Conservation (phyloP, 2,113 vertebrate species). For the Galemys pyrenaicus region DNA sequence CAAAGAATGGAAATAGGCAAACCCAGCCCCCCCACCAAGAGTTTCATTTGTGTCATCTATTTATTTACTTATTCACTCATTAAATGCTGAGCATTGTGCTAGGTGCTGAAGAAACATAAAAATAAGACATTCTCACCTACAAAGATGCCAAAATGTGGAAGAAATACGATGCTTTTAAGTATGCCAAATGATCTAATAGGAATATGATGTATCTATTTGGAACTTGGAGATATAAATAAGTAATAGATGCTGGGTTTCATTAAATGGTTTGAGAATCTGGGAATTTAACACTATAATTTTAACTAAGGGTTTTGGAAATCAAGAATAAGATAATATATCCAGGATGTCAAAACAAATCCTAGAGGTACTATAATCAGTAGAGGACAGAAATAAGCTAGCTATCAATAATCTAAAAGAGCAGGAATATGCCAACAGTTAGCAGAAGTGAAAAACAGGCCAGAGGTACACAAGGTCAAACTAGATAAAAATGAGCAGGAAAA, state of each 20-base stretch:
- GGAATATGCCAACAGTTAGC: neutral
- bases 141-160: conserved; percentile 18
- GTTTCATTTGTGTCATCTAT: neutral
- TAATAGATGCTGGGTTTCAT: neutral
- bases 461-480: neutral
- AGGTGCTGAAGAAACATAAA: neutral
- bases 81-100: neutral
- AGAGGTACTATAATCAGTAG: neutral
- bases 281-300: neutral
- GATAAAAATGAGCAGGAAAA: neutral
- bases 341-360: neutral
- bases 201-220: neutral
- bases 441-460: neutral
- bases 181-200: neutral
- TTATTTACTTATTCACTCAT: neutral
- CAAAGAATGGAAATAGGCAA: neutral
- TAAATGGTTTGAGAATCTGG: neutral
- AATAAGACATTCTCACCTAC: neutral
- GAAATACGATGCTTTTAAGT: conserved; percentile 37
- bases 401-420: neutral
- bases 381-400: neutral
- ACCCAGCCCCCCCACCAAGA: neutral
- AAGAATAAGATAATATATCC: conserved; percentile 12
- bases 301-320: conserved; percentile 3
- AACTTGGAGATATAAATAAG: neutral